Evolutionary conservation across 37 sponge, comb jelly and placozoan genomes (phyloP).

Genomic region (Lycopodina hypogea): DNA sequence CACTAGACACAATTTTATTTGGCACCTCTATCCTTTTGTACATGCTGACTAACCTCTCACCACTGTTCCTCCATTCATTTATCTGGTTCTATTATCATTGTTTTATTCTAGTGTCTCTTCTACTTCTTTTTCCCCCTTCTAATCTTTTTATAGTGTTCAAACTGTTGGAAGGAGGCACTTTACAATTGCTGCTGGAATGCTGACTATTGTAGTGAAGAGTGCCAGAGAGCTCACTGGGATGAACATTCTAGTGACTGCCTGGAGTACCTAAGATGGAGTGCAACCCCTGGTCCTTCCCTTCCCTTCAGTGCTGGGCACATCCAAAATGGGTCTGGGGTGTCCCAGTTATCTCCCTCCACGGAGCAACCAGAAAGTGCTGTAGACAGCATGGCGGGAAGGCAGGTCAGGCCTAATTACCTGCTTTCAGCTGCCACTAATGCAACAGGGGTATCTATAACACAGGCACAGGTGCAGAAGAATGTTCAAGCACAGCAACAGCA

Average conservation of each 20-base stretch:
- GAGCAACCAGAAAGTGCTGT: not conserved
- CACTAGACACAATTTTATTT: too few species aligned
- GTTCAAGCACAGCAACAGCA: too few species aligned
- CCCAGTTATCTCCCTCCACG: not conserved
- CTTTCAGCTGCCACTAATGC: constrained; percentile 3
- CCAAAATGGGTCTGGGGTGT: not conserved
- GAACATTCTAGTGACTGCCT: constrained; percentile 83
- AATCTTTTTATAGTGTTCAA: constrained; percentile 63
- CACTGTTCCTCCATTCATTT: too few species aligned
- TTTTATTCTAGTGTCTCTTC: too few species aligned
- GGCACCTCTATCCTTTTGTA: too few species aligned
- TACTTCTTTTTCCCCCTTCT: not conserved
- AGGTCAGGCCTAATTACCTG: not conserved
- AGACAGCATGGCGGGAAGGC: not conserved
- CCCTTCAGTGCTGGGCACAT: constrained; percentile 1
- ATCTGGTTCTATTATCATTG: too few species aligned
- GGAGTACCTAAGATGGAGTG: constrained; percentile 20
- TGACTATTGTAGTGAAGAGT: constrained; percentile 88
- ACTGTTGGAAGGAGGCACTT: constrained; percentile 84
- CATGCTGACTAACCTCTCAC: too few species aligned
- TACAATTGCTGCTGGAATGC: constrained; percentile 97
- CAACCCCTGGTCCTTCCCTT: constrained; percentile 6
- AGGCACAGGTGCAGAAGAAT: constrained; percentile 13
- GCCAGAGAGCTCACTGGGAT: constrained; percentile 89
- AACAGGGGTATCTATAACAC: not conserved